Conservation (phyloP, 92 coral and sea anemone genomes). For the Heliopora coerulea region DNA sequence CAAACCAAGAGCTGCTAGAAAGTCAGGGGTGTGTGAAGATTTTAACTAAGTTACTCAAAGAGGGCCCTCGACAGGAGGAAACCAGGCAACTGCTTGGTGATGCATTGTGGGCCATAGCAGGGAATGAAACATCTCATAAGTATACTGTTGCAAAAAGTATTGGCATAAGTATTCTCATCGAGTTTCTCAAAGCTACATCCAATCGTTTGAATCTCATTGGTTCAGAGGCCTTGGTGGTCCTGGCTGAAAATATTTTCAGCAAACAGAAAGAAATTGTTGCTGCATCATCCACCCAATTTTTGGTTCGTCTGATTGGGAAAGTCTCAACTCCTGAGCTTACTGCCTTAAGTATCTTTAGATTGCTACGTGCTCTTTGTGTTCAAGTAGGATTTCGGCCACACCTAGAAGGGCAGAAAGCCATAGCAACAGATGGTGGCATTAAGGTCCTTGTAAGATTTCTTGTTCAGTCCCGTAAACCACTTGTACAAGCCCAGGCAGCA, state of each 20-base stretch:
- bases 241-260: conserved; percentile 80
- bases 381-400: conserved; percentile 84
- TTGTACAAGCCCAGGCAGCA: conserved; percentile 88
- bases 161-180: conserved; percentile 76
- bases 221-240: conserved; percentile 88
- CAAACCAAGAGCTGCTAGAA: conserved; percentile 73
- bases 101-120: conserved; percentile 99
- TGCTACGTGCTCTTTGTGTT: conserved; percentile 81
- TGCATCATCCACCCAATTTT: conserved; percentile 84
- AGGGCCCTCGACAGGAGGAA: conserved; percentile 74
- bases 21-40: conserved; percentile 94
- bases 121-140: conserved; percentile 66
- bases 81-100: conserved; percentile 76
- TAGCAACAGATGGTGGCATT: conserved; percentile 71
- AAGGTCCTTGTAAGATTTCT: conserved; percentile 73
- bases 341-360: conserved; percentile 73
- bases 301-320: conserved; percentile 79
- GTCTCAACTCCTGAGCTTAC: conserved; percentile 74
- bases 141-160: conserved; percentile 82
- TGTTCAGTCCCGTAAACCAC: conserved; percentile 77
- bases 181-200: conserved; percentile 74
- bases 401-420: conserved; percentile 71
- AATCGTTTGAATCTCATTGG: conserved; percentile 86
- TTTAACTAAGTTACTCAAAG: conserved; percentile 75
- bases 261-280: conserved; percentile 85